phyloP scores from a whole-genome alignment of 1,140 invertebrate genomes.

The Tribolium madens region DNA sequence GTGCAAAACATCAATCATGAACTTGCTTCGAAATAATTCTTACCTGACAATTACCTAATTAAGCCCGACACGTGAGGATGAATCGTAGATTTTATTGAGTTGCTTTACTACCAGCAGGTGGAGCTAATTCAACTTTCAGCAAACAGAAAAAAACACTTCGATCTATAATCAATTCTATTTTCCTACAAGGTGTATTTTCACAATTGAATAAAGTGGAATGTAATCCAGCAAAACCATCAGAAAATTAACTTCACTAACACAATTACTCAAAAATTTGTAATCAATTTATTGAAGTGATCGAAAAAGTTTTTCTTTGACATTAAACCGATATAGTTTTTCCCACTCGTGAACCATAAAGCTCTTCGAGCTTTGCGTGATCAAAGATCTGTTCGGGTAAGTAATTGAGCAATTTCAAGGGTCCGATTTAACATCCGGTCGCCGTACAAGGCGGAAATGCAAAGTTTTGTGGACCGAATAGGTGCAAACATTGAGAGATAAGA shows the following conservation, averaged over 20 bases:
- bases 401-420: conserved; percentile 36
- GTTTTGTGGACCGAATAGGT: conserved; percentile 2
- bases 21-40: neutral
- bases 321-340: conserved; percentile 24
- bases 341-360: conserved; percentile 1
- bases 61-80: neutral
- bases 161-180: neutral
- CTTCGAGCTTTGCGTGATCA: conserved; percentile 18
- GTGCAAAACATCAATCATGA: conserved; percentile 2
- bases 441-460: conserved; percentile 11
- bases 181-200: neutral
- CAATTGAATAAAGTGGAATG: neutral
- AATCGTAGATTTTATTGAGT: neutral
- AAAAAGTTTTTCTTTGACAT: conserved; percentile 21
- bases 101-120: neutral
- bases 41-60: conserved; percentile 6
- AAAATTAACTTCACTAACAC: neutral
- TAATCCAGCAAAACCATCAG: neutral
- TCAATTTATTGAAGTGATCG: neutral
- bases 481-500: neutral
- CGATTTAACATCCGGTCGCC: conserved; percentile 23
- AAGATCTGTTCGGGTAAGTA: conserved; percentile 35
- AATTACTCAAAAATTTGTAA: conserved; percentile 7
- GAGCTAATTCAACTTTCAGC: too few relatives aligned
- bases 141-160: neutral